Evolutionary conservation across 2,113 vertebrate genomes (phyloP).

Genomic region (Lophura nycthemera): DNA sequence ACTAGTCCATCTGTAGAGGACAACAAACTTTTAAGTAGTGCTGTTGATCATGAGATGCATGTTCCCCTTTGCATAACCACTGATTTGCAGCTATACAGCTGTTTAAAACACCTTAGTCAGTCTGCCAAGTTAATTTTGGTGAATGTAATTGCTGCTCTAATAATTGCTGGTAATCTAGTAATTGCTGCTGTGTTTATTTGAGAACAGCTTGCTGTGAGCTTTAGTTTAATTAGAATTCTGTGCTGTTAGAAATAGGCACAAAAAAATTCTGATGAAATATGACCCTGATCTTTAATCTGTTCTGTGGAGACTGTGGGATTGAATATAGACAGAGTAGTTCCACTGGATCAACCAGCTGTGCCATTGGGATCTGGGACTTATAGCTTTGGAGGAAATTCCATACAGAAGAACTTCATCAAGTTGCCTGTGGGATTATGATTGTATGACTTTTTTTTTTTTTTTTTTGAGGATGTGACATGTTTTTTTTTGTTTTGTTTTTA

Average conservation of each 20-base stretch:
- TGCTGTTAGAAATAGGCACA: not conserved
- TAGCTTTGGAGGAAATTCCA: not conserved
- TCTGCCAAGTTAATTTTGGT: not conserved
- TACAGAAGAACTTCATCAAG: not conserved
- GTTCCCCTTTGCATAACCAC: not conserved
- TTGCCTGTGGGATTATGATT: not conserved
- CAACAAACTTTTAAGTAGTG: not conserved
- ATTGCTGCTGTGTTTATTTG: not conserved
- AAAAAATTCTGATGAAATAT: not conserved
- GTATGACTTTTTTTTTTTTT: not conserved
- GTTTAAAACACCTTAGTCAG: not conserved
- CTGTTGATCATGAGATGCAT: not conserved
- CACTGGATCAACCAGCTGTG: accelerated
- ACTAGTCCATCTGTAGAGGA: not conserved
- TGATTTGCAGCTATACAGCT: not conserved
- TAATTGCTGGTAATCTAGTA: not conserved
- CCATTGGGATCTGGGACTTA: not conserved
- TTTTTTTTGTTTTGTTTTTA: too few relatives aligned
- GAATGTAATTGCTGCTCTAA: not conserved
- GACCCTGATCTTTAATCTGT: not conserved
- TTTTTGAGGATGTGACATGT: not conserved
- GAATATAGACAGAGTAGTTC: not conserved
- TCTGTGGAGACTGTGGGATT: not conserved
- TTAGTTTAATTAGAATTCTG: not conserved
- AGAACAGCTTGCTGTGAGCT: not conserved